Conservation (phyloP, 2,113 vertebrate species). For the Cyphomyrus plagiostoma region DNA sequence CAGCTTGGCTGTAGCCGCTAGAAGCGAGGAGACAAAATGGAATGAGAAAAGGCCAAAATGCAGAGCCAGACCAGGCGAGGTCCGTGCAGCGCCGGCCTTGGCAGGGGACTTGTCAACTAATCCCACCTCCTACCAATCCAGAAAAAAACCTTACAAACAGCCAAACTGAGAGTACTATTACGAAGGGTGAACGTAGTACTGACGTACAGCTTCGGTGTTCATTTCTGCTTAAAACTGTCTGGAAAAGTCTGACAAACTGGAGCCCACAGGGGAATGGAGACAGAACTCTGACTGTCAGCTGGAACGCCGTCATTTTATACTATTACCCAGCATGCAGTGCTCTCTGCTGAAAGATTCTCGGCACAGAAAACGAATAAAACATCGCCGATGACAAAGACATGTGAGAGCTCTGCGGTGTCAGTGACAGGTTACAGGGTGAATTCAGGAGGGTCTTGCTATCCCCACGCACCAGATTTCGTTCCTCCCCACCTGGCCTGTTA, state of each 20-base stretch:
- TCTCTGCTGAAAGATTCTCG: not conserved
- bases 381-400: not conserved
- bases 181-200: not conserved
- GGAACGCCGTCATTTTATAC: not conserved
- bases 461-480: not conserved
- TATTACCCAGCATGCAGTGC: not conserved
- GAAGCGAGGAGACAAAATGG: not conserved
- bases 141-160: not conserved
- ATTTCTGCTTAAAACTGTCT: not conserved
- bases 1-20: not conserved
- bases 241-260: not conserved
- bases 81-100: not conserved
- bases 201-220: not conserved
- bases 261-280: not conserved
- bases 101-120: not conserved
- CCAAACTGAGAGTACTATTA: not conserved
- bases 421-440: not conserved
- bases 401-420: not conserved
- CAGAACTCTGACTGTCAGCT: not conserved
- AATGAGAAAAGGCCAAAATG: not conserved
- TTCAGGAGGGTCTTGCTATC: not conserved
- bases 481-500: not conserved
- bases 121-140: not conserved
- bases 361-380: not conserved
- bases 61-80: not conserved